phyloP scores from a whole-genome alignment of 2,113 vertebrate genomes.

The Myodes glareolus region DNA sequence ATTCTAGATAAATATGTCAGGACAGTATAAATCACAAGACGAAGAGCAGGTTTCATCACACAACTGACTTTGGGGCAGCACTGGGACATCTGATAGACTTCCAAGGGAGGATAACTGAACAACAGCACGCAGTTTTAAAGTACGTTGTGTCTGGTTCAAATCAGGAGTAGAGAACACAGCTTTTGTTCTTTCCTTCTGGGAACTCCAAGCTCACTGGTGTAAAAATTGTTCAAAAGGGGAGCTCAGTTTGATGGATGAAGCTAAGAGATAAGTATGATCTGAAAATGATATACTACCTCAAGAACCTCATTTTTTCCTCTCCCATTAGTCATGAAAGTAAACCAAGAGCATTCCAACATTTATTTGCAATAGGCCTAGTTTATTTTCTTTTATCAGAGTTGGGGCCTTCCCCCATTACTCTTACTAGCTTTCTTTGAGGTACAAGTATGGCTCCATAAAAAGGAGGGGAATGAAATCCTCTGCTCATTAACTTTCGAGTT shows the following conservation, averaged over 20 bases:
- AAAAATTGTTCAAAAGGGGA: slow-evolving; percentile 64
- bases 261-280: slow-evolving; percentile 60
- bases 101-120: slow-evolving; percentile 54
- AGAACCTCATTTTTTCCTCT: slow-evolving; percentile 41
- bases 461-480: slow-evolving; percentile 71
- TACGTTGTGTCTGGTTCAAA: slow-evolving; percentile 74
- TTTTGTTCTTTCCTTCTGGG: slow-evolving; percentile 67
- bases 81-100: slow-evolving; percentile 60
- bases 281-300: slow-evolving; percentile 60
- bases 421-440: slow-evolving; percentile 62
- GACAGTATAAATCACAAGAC: not conserved
- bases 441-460: slow-evolving; percentile 63
- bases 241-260: slow-evolving; percentile 58
- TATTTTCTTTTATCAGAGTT: slow-evolving; percentile 65
- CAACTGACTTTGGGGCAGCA: slow-evolving; percentile 47
- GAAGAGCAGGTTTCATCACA: not conserved
- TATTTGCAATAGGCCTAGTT: slow-evolving; percentile 43
- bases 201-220: slow-evolving; percentile 48
- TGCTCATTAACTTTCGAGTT: slow-evolving; percentile 68
- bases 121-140: slow-evolving; percentile 55
- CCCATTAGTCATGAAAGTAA: slow-evolving; percentile 63
- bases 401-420: slow-evolving; percentile 50
- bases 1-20: slow-evolving; percentile 48
- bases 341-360: slow-evolving; percentile 47
- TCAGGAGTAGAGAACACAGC: slow-evolving; percentile 63